phyloP scores from a whole-genome alignment of 30 jellyfish, hydroid and myxozoan genomes.

The Rhopilema esculentum region DNA sequence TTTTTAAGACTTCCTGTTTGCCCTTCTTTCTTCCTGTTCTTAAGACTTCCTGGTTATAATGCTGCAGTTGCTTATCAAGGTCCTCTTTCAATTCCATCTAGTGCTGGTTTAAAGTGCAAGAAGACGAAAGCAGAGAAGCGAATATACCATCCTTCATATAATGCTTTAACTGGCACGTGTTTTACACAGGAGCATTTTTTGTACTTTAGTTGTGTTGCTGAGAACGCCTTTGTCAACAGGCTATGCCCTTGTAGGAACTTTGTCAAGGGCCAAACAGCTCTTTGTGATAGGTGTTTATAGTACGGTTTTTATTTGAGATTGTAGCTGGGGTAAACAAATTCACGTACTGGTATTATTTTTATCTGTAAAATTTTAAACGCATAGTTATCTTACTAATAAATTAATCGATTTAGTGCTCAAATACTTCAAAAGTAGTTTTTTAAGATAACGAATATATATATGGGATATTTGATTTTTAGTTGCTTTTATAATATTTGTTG shows the following conservation, averaged over 20 bases:
- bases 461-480: no score
- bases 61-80: no score
- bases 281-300: slow-evolving; percentile 81
- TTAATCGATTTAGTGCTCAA: no score
- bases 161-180: slow-evolving; percentile 59
- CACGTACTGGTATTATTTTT: no score
- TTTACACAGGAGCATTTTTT: slow-evolving; percentile 61
- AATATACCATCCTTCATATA: slow-evolving; percentile 84
- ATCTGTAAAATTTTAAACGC: no score
- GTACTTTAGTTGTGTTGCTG: slow-evolving; percentile 82
- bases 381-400: no score
- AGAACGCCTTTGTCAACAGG: slow-evolving; percentile 35
- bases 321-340: not conserved
- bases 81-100: no score
- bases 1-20: no score
- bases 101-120: slow-evolving; percentile 68
- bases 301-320: not conserved
- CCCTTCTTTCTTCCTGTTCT: not conserved
- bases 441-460: no score
- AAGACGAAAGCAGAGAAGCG: not conserved
- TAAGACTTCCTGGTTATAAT: no score
- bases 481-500: no score
- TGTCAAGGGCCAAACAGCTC: slow-evolving; percentile 81
- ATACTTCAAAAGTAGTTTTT: no score
- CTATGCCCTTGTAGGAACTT: slow-evolving; percentile 92